Conservation (phyloP, 2,113 vertebrate genomes). For the Hemichromis elongatus region DNA sequence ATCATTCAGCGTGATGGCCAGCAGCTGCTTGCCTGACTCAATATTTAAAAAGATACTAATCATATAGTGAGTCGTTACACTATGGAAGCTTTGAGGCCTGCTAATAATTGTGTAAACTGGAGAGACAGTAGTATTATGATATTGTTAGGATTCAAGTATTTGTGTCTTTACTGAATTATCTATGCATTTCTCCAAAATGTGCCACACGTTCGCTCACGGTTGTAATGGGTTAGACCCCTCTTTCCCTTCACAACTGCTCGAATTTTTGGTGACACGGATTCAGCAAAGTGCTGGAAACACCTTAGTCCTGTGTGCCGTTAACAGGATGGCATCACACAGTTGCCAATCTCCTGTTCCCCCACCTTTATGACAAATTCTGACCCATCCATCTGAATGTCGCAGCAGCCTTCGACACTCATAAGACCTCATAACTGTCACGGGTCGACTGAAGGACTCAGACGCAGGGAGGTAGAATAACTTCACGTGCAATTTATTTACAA, state of each 20-base stretch:
- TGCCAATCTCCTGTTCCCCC: not conserved
- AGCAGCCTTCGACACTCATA: not conserved
- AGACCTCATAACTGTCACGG: not conserved
- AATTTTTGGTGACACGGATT: not conserved
- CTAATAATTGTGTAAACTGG: not conserved
- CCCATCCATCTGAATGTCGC: not conserved
- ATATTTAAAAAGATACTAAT: not conserved
- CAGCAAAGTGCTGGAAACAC: accelerated
- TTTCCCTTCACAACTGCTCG: not conserved
- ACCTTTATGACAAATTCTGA: not conserved
- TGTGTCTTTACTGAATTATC: not conserved
- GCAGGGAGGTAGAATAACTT: too few species aligned
- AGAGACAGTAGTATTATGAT: not conserved
- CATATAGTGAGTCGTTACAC: not conserved
- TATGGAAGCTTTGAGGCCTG: not conserved
- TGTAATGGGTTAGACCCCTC: not conserved
- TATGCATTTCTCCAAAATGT: not conserved
- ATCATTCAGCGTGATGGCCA: not conserved
- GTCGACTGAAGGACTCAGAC: too few species aligned
- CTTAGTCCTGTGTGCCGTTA: not conserved
- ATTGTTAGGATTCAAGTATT: not conserved
- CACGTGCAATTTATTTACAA: too few species aligned
- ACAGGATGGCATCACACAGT: not conserved
- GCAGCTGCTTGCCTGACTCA: not conserved
- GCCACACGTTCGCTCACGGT: not conserved